Base-by-base conservation (phyloP, 1,140 invertebrate genomes). In the Megalonaias nervosa region DNA sequence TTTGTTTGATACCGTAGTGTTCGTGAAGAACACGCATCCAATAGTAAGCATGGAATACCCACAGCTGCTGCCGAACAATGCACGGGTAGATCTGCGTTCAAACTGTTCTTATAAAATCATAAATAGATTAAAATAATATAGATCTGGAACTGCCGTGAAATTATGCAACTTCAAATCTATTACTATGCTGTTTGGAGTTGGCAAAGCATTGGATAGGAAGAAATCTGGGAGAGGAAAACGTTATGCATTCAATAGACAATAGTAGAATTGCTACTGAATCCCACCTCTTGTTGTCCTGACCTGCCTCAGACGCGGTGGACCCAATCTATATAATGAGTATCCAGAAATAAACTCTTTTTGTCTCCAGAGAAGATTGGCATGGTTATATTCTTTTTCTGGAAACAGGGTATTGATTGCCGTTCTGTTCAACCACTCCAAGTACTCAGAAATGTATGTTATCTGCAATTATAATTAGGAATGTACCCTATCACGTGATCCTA, bases 261-360 rank as follows among this genome's bases (percentile, higher is more conserved):
- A 66, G 17, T 61, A 57, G 48, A 21, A 15, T 26, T 21, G 21
- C n/a, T 16, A 68, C 14, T 16, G 57, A 6, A 70, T 57, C 71
- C 72, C 76, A 84, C 82, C 67, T 75, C 61, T 66, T 58, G 70
- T 77, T 15, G 80, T 71, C 67, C 81, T 66, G 11, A 82, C 62
- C 57, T 85, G 85, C n/a, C 85, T 75, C 13, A 86, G 61, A 55
- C 82, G 67, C 14, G 79, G 77, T 4, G 83, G 80, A 16, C 85
- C 85, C 31, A 86, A 60, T 59, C 81, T 67, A 5, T 65, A 60
- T 58, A 84, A 79, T 15, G 58, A 73, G 16, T 77, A 65, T n/a
- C 83, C 83, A 17, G 38, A n/a, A 38, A 81, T 78, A 58, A 72
- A 82, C 2, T 75, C 55, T 55, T 77, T 74, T 5, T 80, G 60